phyloP scores from a whole-genome alignment of 2,797 vertebrate genomes.

The Diceros bicornis region DNA sequence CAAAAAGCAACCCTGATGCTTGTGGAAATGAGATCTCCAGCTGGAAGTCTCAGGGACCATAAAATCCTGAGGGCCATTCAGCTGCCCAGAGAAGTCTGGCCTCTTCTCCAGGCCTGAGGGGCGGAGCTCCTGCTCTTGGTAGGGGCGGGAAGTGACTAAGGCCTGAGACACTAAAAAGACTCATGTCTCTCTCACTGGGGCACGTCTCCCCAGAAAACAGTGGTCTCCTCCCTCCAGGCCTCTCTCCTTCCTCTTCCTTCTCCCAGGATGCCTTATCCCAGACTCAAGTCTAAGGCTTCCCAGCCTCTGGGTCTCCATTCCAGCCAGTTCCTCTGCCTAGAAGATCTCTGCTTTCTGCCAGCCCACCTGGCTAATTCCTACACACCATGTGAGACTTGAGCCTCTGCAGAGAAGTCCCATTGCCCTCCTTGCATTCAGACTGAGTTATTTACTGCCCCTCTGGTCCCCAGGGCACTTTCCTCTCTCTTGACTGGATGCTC shows the following conservation, averaged over 20 bases:
- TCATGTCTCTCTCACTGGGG: neutral
- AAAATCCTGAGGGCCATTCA: neutral
- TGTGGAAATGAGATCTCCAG: constrained; percentile 53
- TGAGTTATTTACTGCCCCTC: neutral
- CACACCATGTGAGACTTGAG: neutral
- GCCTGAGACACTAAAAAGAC: neutral
- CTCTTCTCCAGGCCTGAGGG: neutral
- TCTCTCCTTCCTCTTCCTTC: neutral
- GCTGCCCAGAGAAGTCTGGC: neutral
- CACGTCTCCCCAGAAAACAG: neutral
- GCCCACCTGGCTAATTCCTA: neutral
- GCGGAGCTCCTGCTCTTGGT: neutral
- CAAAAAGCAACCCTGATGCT: constrained; percentile 31
- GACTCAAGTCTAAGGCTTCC: neutral
- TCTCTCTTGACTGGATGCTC: neutral
- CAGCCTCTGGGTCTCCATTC: neutral
- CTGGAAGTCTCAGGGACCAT: neutral
- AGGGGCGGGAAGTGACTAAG: neutral
- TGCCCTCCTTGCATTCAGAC: neutral
- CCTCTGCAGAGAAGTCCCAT: neutral
- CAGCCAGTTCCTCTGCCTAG: neutral
- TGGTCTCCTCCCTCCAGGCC: neutral
- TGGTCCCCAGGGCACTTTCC: neutral
- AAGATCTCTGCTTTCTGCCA: neutral
- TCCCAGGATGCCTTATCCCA: neutral